These are phyloP conservation scores for Morone saxatilis DNA, from an alignment of 2,113 vertebrate species.

Conservation along the genomic window DNA sequence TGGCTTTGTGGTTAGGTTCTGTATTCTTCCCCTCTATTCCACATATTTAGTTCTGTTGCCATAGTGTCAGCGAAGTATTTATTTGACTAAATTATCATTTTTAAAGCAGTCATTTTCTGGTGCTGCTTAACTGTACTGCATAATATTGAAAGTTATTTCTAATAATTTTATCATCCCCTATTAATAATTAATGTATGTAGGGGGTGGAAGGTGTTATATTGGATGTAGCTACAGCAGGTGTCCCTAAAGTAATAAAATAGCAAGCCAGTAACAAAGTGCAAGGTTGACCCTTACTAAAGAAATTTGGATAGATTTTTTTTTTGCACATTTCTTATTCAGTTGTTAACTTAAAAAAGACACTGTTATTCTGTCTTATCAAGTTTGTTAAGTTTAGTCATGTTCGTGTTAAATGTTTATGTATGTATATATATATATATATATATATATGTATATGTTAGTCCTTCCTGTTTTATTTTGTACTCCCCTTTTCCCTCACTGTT, in stretches of 20 bases:
- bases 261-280: background rate
- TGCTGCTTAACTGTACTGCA: background rate
- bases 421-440: too few species aligned
- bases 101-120: background rate
- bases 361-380: too few species aligned
- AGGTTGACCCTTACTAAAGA: background rate
- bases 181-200: background rate
- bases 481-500: too few species aligned
- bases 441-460: too few species aligned
- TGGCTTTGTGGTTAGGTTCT: background rate
- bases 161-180: background rate
- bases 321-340: background rate
- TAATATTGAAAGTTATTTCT: background rate
- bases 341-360: background rate
- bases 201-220: background rate
- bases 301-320: constrained; percentile 7
- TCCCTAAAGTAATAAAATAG: constrained; percentile 19
- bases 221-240: background rate
- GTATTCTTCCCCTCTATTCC: background rate
- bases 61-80: background rate
- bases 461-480: too few species aligned
- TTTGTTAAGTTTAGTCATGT: too few species aligned
- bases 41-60: constrained; percentile 3
- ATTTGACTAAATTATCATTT: background rate
- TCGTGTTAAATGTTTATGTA: too few species aligned